Conservation (phyloP, 2,113 vertebrate species). For the Cephalopholis sonnerati region DNA sequence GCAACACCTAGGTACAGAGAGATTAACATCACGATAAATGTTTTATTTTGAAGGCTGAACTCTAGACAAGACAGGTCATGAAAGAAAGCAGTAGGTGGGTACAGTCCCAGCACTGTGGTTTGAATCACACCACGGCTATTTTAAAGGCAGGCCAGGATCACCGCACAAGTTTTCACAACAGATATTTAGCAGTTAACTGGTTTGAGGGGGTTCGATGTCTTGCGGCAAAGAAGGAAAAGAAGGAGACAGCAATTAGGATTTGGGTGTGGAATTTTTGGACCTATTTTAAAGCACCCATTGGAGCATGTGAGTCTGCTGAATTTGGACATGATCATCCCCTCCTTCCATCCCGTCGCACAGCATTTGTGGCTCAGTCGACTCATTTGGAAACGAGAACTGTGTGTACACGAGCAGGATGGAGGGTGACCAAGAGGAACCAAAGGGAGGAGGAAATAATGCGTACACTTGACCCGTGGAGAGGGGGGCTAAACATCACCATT, state of each 20-base stretch:
- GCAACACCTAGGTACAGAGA: constrained; percentile 82
- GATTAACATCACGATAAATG: neutral
- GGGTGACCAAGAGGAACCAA: neutral
- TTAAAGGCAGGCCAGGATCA: constrained; percentile 49
- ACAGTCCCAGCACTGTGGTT: constrained; percentile 26
- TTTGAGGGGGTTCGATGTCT: constrained; percentile 39
- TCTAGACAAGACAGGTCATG: constrained; percentile 9
- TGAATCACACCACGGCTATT: constrained; percentile 54
- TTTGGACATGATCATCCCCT: constrained; percentile 14
- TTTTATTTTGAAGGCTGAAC: constrained; percentile 39
- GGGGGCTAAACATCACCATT: constrained; percentile 41
- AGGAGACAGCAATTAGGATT: constrained; percentile 65
- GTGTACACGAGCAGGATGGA: constrained; percentile 11
- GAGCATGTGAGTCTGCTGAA: constrained; percentile 28
- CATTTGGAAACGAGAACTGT: constrained; percentile 43
- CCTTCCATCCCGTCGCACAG: constrained; percentile 29
- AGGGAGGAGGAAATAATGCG: constrained; percentile 35
- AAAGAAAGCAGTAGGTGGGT: constrained; percentile 35
- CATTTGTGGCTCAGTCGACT: constrained; percentile 43
- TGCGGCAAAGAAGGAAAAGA: constrained; percentile 56
- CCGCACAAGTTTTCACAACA: constrained; percentile 41
- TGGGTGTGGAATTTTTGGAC: constrained; percentile 71
- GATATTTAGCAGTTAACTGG: constrained; percentile 58
- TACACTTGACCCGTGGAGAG: neutral
- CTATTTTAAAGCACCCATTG: constrained; percentile 48